phyloP scores from a whole-genome alignment of 2,113 vertebrate species.

The Thalassoma bifasciatum region DNA sequence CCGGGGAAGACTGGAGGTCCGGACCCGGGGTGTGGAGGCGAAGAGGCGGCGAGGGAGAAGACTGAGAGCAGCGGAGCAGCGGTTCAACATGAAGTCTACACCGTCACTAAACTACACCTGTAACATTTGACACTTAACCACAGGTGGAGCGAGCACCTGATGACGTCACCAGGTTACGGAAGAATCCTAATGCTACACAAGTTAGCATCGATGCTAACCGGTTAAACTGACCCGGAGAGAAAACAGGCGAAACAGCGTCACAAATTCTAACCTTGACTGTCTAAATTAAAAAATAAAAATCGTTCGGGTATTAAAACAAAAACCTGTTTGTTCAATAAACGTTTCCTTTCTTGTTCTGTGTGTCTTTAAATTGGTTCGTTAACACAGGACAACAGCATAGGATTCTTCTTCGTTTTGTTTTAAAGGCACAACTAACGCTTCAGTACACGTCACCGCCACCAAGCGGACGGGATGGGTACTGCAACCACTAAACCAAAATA shows the following conservation, averaged over 20 bases:
- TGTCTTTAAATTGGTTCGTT: background rate
- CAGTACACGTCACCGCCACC: background rate
- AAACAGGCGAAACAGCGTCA: background rate
- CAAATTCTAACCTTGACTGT: background rate
- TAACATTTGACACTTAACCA: background rate
- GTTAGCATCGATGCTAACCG: conserved; percentile 40
- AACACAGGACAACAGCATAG: too few species aligned
- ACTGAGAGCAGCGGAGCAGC: conserved; percentile 23
- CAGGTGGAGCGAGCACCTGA: background rate
- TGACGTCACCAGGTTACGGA: background rate
- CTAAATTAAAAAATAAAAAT: background rate
- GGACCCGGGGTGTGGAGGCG: background rate
- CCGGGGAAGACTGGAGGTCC: conserved; percentile 18
- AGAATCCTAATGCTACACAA: background rate
- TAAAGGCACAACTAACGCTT: too few species aligned
- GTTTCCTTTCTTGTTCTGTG: background rate
- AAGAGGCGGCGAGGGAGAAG: conserved; percentile 45
- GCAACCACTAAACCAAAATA: background rate
- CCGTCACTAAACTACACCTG: too few species aligned
- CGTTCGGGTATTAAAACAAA: too few species aligned
- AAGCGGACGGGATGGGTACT: background rate
- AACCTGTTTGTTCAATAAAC: background rate
- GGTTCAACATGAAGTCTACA: conserved; percentile 74
- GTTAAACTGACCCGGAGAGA: background rate
- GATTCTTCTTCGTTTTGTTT: conserved; percentile 14